A percentile compares a stretch with the other conserved stretches of the same genome.
Evolutionary conservation across 2,113 vertebrate genomes (phyloP).

Genomic region (Oceanites oceanicus): DNA sequence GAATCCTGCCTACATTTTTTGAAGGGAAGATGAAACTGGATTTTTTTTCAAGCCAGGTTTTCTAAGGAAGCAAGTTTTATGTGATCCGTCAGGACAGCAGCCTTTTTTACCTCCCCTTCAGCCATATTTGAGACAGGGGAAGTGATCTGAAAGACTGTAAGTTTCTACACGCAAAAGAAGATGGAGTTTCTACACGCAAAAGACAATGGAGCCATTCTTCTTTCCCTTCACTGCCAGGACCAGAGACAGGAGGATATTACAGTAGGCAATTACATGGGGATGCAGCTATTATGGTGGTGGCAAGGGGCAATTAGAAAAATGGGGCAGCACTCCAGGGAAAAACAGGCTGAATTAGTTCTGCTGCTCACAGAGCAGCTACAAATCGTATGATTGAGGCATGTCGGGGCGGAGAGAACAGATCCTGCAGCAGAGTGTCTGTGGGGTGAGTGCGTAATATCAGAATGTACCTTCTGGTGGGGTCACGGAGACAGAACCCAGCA

Average conservation of each 20-base stretch:
- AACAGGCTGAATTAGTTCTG: background rate
- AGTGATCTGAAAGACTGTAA: background rate
- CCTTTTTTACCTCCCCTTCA: background rate
- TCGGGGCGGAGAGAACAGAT: background rate
- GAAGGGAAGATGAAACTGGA: background rate
- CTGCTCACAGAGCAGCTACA: background rate
- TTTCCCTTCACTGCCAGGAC: background rate
- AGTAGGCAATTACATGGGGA: background rate
- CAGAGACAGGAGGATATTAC: background rate
- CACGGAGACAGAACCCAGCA: background rate
- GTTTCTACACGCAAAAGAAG: background rate
- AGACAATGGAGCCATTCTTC: background rate
- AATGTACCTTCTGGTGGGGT: background rate
- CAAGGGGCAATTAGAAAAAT: background rate
- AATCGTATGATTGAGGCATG: accelerated
- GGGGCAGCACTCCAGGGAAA: background rate
- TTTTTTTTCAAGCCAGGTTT: background rate
- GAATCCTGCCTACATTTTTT: background rate
- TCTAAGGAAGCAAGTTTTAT: background rate
- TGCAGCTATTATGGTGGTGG: background rate
- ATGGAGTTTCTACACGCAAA: background rate
- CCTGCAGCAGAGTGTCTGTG: background rate
- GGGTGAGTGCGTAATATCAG: accelerated
- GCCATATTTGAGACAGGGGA: background rate
- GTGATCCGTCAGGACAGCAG: background rate